These are phyloP conservation scores for Onychorhynchus coronatus DNA, from an alignment of 2,113 vertebrate genomes.

Conservation along the genomic window DNA sequence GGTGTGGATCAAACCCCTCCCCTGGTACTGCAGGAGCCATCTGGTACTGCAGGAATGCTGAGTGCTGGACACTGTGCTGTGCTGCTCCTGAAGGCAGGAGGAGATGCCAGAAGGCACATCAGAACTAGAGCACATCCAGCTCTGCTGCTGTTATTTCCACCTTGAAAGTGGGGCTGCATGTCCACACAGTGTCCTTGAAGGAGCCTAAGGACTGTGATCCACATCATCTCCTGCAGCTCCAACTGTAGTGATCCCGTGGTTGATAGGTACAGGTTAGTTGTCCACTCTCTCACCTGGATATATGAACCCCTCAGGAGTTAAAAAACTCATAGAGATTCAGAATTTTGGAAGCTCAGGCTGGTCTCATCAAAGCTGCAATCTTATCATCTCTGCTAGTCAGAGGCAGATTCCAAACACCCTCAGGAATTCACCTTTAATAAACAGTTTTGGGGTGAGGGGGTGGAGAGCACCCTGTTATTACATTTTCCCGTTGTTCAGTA, in stretches of 20 bases:
- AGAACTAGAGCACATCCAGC: rapidly evolving
- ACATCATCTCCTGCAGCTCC: not conserved
- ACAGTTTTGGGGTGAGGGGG: not conserved
- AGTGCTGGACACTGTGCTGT: not conserved
- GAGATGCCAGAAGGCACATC: not conserved
- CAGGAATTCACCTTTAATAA: constrained; percentile 47
- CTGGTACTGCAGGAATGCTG: not conserved
- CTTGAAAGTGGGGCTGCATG: not conserved
- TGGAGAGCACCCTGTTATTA: not conserved
- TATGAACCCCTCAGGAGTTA: not conserved
- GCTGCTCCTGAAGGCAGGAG: not conserved
- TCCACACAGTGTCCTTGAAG: not conserved
- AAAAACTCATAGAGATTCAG: not conserved
- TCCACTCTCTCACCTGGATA: not conserved
- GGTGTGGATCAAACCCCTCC: not conserved
- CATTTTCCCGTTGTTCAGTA: not conserved
- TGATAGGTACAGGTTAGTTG: not conserved
- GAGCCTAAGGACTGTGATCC: not conserved
- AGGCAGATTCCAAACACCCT: not conserved
- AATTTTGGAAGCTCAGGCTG: not conserved
- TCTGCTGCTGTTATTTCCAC: not conserved
- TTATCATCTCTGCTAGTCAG: not conserved
- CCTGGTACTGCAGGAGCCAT: not conserved
- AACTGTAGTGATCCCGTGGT: not conserved
- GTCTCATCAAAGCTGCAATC: not conserved